A percentile compares a stretch with the other conserved stretches of the same genome.
These are phyloP conservation scores for Drosophila pseudotalamancana DNA, from an alignment of 2,888 invertebrate genomes.

Conservation along the genomic window DNA sequence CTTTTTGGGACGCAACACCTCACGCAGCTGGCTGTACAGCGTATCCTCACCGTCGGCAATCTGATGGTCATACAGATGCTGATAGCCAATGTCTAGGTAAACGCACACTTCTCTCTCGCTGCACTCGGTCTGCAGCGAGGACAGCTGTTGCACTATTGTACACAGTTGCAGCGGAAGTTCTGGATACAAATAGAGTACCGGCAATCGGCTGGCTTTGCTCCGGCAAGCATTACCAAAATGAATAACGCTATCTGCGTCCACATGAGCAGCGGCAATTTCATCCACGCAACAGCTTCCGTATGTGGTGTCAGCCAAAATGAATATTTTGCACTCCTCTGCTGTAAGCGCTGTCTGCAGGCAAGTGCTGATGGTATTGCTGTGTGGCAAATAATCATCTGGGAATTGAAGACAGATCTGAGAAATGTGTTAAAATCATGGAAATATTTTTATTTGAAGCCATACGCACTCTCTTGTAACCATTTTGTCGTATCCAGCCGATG, in stretches of 20 bases:
- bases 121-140: slow-evolving; percentile 80
- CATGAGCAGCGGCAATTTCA: slow-evolving; percentile 94
- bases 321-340: slow-evolving; percentile 85
- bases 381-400: slow-evolving; percentile 91
- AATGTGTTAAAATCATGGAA: not conserved
- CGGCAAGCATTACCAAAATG: slow-evolving; percentile 97
- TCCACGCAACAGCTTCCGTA: slow-evolving; percentile 90
- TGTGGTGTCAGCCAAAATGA: slow-evolving; percentile 94
- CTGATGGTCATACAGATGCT: slow-evolving; percentile 86
- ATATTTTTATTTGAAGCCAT: not conserved
- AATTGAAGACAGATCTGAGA: slow-evolving; percentile 95
- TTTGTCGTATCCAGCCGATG: slow-evolving; percentile 88
- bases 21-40: slow-evolving; percentile 45
- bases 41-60: slow-evolving; percentile 43
- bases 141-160: slow-evolving; percentile 81
- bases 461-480: slow-evolving; percentile 88
- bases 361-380: slow-evolving; percentile 89
- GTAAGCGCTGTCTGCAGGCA: slow-evolving; percentile 84
- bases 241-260: slow-evolving; percentile 92
- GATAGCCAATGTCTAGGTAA: slow-evolving; percentile 89
- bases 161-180: slow-evolving; percentile 86
- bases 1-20: slow-evolving; percentile 54
- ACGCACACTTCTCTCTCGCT: slow-evolving; percentile 85
- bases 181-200: slow-evolving; percentile 90
- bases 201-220: slow-evolving; percentile 89